A percentile compares a stretch with the other conserved stretches of the same genome.
phyloP scores from a whole-genome alignment of 1,140 invertebrate genomes.

The Drosophila ironensis region DNA sequence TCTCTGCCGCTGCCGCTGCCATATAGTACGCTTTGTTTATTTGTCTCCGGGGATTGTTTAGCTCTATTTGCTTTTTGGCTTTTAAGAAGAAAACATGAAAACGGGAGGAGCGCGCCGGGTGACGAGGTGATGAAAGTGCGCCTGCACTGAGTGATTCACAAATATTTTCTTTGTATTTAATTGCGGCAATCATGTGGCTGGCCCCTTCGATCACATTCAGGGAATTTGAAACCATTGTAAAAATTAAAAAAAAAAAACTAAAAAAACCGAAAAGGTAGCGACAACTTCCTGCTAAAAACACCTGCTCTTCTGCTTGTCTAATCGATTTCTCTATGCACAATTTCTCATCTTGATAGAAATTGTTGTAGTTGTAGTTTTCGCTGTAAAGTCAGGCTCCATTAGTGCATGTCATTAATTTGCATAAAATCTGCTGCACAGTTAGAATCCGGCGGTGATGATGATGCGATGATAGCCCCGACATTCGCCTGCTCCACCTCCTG shows the following conservation, averaged over 20 bases:
- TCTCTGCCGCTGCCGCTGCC: neutral
- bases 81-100: conserved; percentile 28
- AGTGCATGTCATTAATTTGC: conserved; percentile 76
- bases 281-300: conserved; percentile 5
- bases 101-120: neutral
- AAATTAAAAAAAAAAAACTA: neutral
- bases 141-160: conserved; percentile 60
- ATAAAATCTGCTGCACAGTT: conserved; percentile 64
- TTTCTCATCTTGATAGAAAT: no score
- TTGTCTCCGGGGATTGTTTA: conserved; percentile 59
- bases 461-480: conserved; percentile 26
- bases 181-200: conserved; percentile 55
- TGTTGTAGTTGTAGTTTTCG: no score
- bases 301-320: conserved; percentile 21
- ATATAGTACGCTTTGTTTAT: conserved; percentile 56
- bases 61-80: conserved; percentile 68
- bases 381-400: conserved; percentile 59
- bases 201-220: conserved; percentile 18
- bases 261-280: neutral
- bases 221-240: neutral
- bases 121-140: conserved; percentile 8
- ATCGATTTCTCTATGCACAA: conserved; percentile 49
- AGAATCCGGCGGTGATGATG: conserved; percentile 31
- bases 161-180: conserved; percentile 63
- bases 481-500: conserved; percentile 5